phyloP scores from a whole-genome alignment of 1,140 invertebrate genomes.

The Drosophila bocki region DNA sequence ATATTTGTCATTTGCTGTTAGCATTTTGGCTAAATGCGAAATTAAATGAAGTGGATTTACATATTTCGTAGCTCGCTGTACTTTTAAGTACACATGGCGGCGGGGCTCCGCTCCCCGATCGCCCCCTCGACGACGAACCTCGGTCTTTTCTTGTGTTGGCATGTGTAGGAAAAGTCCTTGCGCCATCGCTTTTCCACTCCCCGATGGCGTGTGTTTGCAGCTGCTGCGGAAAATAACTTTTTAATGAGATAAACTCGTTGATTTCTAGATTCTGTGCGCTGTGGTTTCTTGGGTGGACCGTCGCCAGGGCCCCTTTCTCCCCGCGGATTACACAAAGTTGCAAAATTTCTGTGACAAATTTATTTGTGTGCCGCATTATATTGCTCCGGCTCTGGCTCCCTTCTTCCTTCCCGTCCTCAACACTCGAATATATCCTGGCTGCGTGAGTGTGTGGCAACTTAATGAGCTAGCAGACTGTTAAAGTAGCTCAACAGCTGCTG shows the following conservation, averaged over 20 bases:
- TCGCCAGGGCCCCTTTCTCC: conserved; percentile 43
- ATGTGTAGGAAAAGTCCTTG: conserved; percentile 75
- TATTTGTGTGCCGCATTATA: conserved; percentile 83
- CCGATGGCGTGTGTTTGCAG: conserved; percentile 72
- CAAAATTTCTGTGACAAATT: conserved; percentile 83
- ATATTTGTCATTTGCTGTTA: conserved; percentile 84
- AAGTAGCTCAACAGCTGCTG: conserved; percentile 83
- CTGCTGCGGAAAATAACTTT: conserved; percentile 83
- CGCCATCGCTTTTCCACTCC: conserved; percentile 19
- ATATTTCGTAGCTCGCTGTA: conserved; percentile 78
- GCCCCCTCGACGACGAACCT: background rate
- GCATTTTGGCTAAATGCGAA: conserved; percentile 84
- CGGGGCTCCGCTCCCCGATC: conserved; percentile 2
- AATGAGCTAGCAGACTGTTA: conserved; percentile 83
- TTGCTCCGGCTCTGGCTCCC: conserved; percentile 36
- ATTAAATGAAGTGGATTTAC: conserved; percentile 84
- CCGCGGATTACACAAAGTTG: conserved; percentile 81
- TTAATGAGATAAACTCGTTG: conserved; percentile 84
- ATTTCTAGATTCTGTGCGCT: conserved; percentile 80
- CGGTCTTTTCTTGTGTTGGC: conserved; percentile 44
- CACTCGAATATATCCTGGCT: conserved; percentile 11
- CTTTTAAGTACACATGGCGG: conserved; percentile 77
- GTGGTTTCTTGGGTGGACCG: conserved; percentile 76
- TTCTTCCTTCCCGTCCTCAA: background rate
- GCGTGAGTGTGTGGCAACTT: conserved; percentile 60